phyloP scores from a whole-genome alignment of 2,888 invertebrate species.

The Eupithecia pulchellata region DNA sequence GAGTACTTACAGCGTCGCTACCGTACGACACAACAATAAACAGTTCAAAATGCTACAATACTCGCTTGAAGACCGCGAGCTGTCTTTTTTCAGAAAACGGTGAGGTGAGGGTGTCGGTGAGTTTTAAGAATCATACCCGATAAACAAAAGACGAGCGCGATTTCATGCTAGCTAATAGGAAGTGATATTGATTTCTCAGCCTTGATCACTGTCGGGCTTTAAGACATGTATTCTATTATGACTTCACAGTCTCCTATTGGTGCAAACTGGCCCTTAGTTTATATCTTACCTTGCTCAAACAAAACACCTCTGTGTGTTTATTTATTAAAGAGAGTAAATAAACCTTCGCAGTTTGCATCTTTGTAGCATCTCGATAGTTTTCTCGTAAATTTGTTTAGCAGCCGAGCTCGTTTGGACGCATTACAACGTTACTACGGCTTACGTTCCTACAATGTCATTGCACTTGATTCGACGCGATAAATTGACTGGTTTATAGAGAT shows the following conservation, averaged over 20 bases:
- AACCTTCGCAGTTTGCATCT: background rate
- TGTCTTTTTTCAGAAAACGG: no score
- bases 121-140: no score
- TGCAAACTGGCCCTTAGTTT: background rate
- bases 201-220: background rate
- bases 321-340: background rate
- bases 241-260: no score
- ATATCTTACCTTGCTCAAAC: background rate
- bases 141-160: background rate
- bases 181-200: no score
- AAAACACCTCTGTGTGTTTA: background rate
- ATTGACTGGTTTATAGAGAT: constrained; percentile 43
- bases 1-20: no score
- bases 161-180: background rate
- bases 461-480: constrained; percentile 23
- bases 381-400: background rate
- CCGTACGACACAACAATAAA: no score
- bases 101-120: no score
- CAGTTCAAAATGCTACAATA: no score
- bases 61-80: no score
- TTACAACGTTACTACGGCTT: background rate
- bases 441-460: constrained; percentile 6
- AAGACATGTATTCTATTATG: background rate
- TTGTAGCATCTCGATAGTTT: background rate
- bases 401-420: background rate